Evolutionary conservation across 2,797 vertebrate species (phyloP).

Genomic region (Miichthys miiuy): DNA sequence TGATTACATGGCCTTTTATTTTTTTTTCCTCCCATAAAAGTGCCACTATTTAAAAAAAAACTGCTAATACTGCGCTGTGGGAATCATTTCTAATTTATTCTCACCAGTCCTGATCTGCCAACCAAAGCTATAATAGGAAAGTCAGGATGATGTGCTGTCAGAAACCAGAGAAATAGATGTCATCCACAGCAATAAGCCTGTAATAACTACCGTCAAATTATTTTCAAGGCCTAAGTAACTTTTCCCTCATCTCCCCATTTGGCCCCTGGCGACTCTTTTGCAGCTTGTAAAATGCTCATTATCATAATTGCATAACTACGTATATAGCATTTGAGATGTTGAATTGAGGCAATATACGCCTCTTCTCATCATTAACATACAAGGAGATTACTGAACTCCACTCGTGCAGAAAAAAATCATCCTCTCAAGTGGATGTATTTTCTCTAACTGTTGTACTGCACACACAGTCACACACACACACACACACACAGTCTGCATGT

Average conservation of each 20-base stretch:
- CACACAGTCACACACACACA: background rate
- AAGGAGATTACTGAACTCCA: slow-evolving; percentile 50
- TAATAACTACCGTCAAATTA: slow-evolving; percentile 78
- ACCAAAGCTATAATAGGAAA: slow-evolving; percentile 72
- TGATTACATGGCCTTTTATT: slow-evolving; percentile 65
- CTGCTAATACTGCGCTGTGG: slow-evolving; percentile 65
- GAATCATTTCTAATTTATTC: slow-evolving; percentile 79
- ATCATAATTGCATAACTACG: slow-evolving; percentile 71
- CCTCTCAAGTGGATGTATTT: slow-evolving; percentile 43
- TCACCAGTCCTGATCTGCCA: slow-evolving; percentile 74
- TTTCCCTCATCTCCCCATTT: slow-evolving; percentile 65
- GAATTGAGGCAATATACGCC: slow-evolving; percentile 54
- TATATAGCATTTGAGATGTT: slow-evolving; percentile 49
- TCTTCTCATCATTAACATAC: slow-evolving; percentile 54
- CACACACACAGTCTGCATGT: background rate
- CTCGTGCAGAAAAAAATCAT: slow-evolving; percentile 39
- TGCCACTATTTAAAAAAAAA: slow-evolving; percentile 67
- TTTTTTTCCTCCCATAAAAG: slow-evolving; percentile 42
- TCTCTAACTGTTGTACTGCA: slow-evolving; percentile 13
- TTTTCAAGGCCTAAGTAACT: slow-evolving; percentile 68
- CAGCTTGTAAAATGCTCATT: slow-evolving; percentile 70
- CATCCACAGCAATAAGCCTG: slow-evolving; percentile 75
- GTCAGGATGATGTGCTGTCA: slow-evolving; percentile 77
- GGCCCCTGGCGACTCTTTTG: slow-evolving; percentile 59
- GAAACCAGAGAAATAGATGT: slow-evolving; percentile 73